Conservation (phyloP, 2,888 invertebrate species). For the Cistogaster globosa region DNA sequence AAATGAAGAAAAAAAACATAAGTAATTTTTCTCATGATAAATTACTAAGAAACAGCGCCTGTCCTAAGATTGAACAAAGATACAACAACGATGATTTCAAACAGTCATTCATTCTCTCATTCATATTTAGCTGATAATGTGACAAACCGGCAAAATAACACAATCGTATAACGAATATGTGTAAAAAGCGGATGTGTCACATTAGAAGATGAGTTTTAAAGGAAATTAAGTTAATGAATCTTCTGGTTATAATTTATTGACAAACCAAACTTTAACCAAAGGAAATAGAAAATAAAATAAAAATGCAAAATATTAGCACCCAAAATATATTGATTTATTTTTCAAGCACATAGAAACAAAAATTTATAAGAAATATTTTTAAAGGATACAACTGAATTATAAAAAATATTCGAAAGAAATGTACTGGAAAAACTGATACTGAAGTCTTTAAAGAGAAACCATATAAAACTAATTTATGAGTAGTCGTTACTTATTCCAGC, state of each 20-base stretch:
- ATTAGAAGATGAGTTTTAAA: slow-evolving; percentile 40
- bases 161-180: slow-evolving; percentile 1
- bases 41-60: slow-evolving; percentile 44
- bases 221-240: slow-evolving; percentile 62
- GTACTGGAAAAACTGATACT: no score
- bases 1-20: not conserved
- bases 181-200: slow-evolving; percentile 48
- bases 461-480: no score
- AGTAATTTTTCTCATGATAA: slow-evolving; percentile 55
- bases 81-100: slow-evolving; percentile 16
- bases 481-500: no score
- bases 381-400: no score
- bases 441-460: no score
- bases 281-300: not conserved
- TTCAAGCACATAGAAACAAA: no score
- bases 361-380: no score
- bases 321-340: not conserved
- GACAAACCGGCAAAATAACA: slow-evolving; percentile 45
- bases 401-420: no score
- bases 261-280: not conserved
- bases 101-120: slow-evolving; percentile 24
- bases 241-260: slow-evolving; percentile 52
- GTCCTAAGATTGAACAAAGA: slow-evolving; percentile 15
- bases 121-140: slow-evolving; percentile 46
- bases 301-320: not conserved